A percentile compares a stretch with the other conserved stretches of the same genome.
phyloP scores from a whole-genome alignment of 2,888 invertebrate genomes.

The Romanomermis culicivorax region DNA sequence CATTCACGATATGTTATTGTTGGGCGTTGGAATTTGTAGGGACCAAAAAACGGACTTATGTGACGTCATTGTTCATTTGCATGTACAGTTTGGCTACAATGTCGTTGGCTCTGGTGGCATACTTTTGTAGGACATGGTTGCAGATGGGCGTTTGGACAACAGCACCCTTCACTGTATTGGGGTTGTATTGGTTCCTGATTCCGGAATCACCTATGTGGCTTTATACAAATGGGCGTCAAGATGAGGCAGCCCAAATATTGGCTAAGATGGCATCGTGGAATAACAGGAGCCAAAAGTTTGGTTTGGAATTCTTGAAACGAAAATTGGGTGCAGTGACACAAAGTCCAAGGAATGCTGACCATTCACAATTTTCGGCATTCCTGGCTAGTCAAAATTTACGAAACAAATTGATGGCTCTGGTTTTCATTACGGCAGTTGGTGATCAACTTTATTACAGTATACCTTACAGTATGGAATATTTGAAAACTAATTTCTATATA shows the following conservation, averaged over 20 bases:
- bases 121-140: neutral
- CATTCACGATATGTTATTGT: neutral
- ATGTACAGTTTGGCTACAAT: slow-evolving; percentile 1
- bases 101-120: slow-evolving; percentile 4
- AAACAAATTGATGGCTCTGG: too few species aligned
- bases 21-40: slow-evolving; percentile 6
- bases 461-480: neutral
- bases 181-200: neutral
- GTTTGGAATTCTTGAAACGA: too few species aligned
- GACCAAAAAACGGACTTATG: neutral
- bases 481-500: neutral
- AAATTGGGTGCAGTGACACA: too few species aligned
- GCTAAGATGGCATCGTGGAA: slow-evolving; percentile 2
- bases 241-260: neutral
- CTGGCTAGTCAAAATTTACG: too few species aligned
- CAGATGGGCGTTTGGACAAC: neutral
- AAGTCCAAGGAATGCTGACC: too few species aligned
- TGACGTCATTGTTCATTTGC: slow-evolving; percentile 3
- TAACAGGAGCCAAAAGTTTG: too few species aligned
- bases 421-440: too few species aligned
- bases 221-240: neutral
- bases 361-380: too few species aligned
- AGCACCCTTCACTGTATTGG: slow-evolving; percentile 1
- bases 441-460: neutral
- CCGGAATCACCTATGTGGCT: slow-evolving; percentile 9